Base-by-base conservation (phyloP, 1,140 invertebrate genomes). In the Neodiprion pinetum region DNA sequence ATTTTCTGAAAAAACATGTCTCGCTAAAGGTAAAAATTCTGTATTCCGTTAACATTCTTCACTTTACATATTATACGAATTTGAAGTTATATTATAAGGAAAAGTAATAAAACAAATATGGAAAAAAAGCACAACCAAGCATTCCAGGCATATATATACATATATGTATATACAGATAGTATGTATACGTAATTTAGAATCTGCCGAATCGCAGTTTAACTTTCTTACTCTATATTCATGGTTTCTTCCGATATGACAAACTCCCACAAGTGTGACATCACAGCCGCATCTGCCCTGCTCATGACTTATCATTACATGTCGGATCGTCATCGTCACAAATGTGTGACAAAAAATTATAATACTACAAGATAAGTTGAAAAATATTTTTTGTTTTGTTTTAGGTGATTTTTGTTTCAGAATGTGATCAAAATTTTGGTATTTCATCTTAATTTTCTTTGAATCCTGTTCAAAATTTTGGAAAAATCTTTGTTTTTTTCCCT, bases 221-320 rank as follows among this genome's bases (percentile, higher is more conserved):
- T 17, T 40, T 87, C 87, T 92, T 93, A 94, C 93, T 91, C 89
- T 79, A 86, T 82, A 67, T 85, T 79, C 69, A 86, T 82, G 76
- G 89, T 85, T 87, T 96, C 95, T 80, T 94, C 91, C 78, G 90
- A 90, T 74, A 97, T 85, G 71, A 94, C 89, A 89, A 90, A 93
- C 89, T 98, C 96, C 96, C 96, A 97, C 72, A 96, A 88, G 89
- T 97, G 96, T 76, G 95, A 94, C 91, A 96, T 94, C 80, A 97
- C 92, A 77, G 96, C 96, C 83, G 96, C 96, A 90, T 98, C 96
- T 79, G 95, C 96, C 96, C 96, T 97, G 88, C 84, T 87, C 83
- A 85, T 84, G 80, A 82, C 80, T 85, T 84, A 81, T 83, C 71
- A 82, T 85, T 86, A 85, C 79, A 80, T 79, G 79, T 79, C 72